Conservation (phyloP, 2,888 invertebrate genomes). For the Oxycera nigricornis region DNA sequence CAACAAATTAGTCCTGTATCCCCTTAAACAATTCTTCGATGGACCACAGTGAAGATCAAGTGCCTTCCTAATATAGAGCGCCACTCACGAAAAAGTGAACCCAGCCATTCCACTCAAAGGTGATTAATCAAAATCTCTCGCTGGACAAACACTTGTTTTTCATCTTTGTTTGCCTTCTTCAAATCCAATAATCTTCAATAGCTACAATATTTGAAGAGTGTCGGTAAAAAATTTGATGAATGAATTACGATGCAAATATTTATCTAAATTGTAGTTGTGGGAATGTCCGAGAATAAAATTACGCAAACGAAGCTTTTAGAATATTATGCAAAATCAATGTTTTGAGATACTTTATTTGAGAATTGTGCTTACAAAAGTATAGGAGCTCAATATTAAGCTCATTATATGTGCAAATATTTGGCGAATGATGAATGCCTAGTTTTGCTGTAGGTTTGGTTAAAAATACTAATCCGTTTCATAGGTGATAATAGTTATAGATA, state of each 20-base stretch:
- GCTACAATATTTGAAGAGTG: neutral
- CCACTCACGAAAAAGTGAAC: slow-evolving; percentile 18
- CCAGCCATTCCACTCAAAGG: slow-evolving; percentile 23
- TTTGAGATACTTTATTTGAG: too few species aligned
- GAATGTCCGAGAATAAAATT: neutral
- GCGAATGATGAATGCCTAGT: too few species aligned
- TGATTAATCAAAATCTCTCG: slow-evolving; percentile 33
- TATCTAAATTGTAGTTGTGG: slow-evolving; percentile 20
- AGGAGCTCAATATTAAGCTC: too few species aligned
- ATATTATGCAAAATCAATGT: slow-evolving; percentile 10
- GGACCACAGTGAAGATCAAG: slow-evolving; percentile 37
- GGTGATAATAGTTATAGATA: too few species aligned
- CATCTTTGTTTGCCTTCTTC: slow-evolving; percentile 1
- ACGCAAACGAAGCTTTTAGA: neutral
- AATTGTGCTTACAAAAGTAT: too few species aligned
- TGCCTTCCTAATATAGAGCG: slow-evolving; percentile 36
- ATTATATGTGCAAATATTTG: too few species aligned
- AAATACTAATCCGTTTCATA: too few species aligned
- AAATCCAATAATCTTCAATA: slow-evolving; percentile 30
- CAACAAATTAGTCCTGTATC: neutral
- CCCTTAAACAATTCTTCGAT: slow-evolving; percentile 2
- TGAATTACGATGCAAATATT: slow-evolving; percentile 40
- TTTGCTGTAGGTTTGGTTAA: too few species aligned
- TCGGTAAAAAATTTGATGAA: neutral
- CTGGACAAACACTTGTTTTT: slow-evolving; percentile 17